These are phyloP conservation scores for Aradophagus sp. DNA, from an alignment of 1,140 invertebrate species.

Conservation along the genomic window DNA sequence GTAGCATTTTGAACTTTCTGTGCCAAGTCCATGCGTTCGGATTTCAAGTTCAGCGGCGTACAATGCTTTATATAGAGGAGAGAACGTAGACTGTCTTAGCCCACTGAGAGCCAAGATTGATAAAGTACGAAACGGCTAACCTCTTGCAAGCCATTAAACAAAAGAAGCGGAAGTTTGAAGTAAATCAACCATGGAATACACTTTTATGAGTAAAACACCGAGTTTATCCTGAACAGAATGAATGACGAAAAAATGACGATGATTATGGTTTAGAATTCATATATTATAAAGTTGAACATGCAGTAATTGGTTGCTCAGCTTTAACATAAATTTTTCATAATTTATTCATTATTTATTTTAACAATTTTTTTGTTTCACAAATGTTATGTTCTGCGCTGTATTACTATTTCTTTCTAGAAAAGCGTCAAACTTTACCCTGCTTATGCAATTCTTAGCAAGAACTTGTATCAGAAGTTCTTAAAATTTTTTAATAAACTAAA, in stretches of 20 bases:
- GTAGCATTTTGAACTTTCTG: conserved; percentile 23
- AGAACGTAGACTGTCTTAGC: conserved; percentile 71
- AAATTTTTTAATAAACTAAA: no score
- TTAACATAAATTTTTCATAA: no score
- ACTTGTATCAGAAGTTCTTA: no score
- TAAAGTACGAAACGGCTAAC: conserved; percentile 56
- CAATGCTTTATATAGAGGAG: conserved; percentile 67
- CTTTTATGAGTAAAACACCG: conserved; percentile 36
- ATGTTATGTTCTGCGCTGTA: no score
- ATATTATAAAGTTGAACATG: no score
- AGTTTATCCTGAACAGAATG: conserved; percentile 47
- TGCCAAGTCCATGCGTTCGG: conserved; percentile 33
- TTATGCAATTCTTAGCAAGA: no score
- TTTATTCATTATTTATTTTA: no score
- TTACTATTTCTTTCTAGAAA: no score
- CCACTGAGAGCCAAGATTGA: conserved; percentile 70
- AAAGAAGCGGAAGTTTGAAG: conserved; percentile 30
- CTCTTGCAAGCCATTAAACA: conserved; percentile 51
- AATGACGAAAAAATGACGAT: conserved; percentile 33
- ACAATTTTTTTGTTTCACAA: no score
- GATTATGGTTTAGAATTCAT: no score
- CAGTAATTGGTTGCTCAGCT: no score
- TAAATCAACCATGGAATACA: conserved; percentile 11
- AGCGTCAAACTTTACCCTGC: no score
- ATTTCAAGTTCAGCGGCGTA: conserved; percentile 55